A percentile compares a stretch with the other conserved stretches of the same genome.
Evolutionary conservation across 2,888 invertebrate genomes (phyloP).

Genomic region (Frankliniella intonsa): DNA sequence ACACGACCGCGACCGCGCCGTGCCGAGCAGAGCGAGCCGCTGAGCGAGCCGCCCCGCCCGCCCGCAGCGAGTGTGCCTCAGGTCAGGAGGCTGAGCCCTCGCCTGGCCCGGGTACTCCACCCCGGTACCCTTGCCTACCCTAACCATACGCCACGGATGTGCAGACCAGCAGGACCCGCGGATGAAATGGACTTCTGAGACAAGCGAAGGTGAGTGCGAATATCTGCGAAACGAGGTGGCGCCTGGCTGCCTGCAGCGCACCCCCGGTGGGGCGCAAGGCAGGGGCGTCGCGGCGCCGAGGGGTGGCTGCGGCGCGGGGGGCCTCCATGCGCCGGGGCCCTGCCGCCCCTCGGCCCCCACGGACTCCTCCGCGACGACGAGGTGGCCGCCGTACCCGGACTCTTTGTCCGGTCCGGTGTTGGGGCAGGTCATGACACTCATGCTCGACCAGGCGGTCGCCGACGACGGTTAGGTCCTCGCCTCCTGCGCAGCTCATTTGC

Average conservation of each 20-base stretch:
- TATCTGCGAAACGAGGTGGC: too few species aligned
- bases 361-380: too few species aligned
- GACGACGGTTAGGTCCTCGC: not conserved
- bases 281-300: not conserved
- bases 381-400: not conserved
- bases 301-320: not conserved
- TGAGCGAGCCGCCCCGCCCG: conserved; percentile 2
- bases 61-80: not conserved
- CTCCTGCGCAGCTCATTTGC: not conserved
- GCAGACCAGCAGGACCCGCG: not conserved
- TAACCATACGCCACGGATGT: not conserved
- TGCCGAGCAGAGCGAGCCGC: not conserved
- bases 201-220: not conserved
- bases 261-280: not conserved
- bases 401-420: not conserved
- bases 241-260: not conserved
- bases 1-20: conserved; percentile 5
- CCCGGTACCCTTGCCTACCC: conserved; percentile 5
- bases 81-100: not conserved
- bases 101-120: not conserved
- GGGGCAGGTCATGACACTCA: not conserved
- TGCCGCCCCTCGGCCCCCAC: too few species aligned
- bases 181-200: not conserved
- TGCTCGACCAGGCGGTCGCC: not conserved
- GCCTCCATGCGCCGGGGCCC: not conserved